These are phyloP conservation scores for Orius insidiosus DNA, from an alignment of 1,140 invertebrate genomes.

Conservation along the genomic window DNA sequence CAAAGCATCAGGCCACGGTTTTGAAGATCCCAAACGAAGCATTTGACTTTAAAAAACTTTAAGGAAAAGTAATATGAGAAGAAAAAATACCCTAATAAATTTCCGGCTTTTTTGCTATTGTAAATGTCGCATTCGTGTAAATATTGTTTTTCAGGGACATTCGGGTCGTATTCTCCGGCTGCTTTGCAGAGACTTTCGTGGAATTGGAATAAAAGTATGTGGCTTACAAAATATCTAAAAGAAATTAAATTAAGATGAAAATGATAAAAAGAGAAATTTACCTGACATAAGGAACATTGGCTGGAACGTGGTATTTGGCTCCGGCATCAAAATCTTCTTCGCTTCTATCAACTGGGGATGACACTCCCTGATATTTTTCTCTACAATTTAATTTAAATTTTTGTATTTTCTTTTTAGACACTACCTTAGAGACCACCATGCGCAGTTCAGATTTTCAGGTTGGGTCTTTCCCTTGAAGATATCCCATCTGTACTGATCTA, in stretches of 20 bases:
- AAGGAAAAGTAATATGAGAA: conserved; percentile 21
- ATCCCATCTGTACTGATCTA: conserved; percentile 76
- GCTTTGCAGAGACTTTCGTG: conserved; percentile 63
- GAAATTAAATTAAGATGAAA: not conserved
- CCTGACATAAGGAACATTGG: conserved; percentile 66
- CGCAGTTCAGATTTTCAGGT: conserved; percentile 53
- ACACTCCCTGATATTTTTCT: conserved; percentile 56
- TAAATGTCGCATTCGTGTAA: conserved; percentile 75
- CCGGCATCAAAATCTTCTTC: conserved; percentile 69
- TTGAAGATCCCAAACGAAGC: conserved; percentile 60
- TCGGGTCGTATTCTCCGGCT: conserved; percentile 58
- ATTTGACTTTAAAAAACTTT: conserved; percentile 48
- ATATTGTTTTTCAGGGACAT: conserved; percentile 35
- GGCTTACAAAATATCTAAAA: conserved; percentile 68
- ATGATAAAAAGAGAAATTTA: conserved; percentile 24
- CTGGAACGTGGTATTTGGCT: conserved; percentile 63
- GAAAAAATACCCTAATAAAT: conserved; percentile 37
- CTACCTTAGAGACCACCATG: conserved; percentile 37
- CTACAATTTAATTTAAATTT: conserved; percentile 22
- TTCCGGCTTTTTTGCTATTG: conserved; percentile 56
- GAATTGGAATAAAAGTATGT: conserved; percentile 82
- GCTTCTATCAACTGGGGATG: conserved; percentile 51
- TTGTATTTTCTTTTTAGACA: not conserved
- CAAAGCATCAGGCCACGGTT: conserved; percentile 68
- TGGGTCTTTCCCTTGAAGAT: conserved; percentile 59